Evolutionary conservation across 2,797 vertebrate genomes (phyloP).

Genomic region (Pseudotriccus pelzelni): DNA sequence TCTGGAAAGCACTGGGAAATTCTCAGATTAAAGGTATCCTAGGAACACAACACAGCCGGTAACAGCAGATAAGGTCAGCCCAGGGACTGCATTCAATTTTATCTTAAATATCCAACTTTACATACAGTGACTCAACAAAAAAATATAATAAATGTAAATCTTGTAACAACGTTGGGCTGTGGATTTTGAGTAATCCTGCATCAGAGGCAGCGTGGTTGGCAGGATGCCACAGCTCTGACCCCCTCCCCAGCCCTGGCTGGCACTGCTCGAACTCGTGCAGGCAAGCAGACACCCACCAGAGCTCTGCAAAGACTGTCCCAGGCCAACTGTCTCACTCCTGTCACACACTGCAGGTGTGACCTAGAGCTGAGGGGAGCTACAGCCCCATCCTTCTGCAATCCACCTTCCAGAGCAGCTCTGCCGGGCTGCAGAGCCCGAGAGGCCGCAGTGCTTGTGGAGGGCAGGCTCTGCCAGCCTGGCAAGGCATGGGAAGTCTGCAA

Average conservation of each 20-base stretch:
- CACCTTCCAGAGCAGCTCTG: background rate
- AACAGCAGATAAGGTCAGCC: background rate
- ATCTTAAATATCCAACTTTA: background rate
- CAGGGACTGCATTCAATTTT: background rate
- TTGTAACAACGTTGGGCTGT: background rate
- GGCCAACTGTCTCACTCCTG: rapidly evolving
- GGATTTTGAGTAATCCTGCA: background rate
- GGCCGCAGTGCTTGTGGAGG: rapidly evolving
- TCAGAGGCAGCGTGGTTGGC: background rate
- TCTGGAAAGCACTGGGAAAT: background rate
- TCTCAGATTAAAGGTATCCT: background rate
- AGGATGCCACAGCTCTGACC: background rate
- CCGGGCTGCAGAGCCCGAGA: rapidly evolving
- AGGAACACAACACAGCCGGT: background rate
- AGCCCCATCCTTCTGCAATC: background rate
- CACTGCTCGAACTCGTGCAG: rapidly evolving
- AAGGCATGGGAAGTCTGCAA: rapidly evolving
- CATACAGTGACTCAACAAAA: background rate
- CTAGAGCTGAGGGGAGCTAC: rapidly evolving
- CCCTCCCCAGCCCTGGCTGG: background rate
- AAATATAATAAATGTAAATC: background rate
- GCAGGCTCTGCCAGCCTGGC: rapidly evolving
- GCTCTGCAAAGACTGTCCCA: background rate
- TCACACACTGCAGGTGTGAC: rapidly evolving
- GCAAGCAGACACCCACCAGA: background rate